Evolutionary conservation across 1,140 invertebrate genomes (phyloP).

Genomic region (Papilio dardanus): DNA sequence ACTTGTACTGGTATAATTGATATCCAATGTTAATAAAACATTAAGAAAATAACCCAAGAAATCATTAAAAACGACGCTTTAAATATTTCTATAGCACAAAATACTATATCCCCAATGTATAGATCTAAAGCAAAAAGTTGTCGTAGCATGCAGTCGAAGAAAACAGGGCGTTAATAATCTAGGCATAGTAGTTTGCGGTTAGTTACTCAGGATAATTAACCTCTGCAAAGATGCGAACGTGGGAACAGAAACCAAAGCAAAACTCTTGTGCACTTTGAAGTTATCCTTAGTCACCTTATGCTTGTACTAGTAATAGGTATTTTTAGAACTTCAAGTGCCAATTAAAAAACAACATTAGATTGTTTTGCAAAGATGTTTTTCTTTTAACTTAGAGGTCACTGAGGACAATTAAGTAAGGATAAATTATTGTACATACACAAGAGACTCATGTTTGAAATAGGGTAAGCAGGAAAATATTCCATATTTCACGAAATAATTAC

Average conservation of each 20-base stretch:
- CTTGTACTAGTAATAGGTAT: not conserved
- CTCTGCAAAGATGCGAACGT: conserved; percentile 46
- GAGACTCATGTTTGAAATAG: too few relatives aligned
- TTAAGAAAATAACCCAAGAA: too few relatives aligned
- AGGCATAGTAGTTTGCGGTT: conserved; percentile 48
- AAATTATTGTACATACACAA: too few relatives aligned
- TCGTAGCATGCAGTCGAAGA: conserved; percentile 42
- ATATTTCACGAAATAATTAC: not conserved
- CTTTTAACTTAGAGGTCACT: not conserved
- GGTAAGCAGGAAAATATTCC: not conserved
- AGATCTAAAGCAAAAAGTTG: conserved; percentile 44
- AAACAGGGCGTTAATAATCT: conserved; percentile 51
- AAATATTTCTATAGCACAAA: conserved; percentile 41
- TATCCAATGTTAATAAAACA: not conserved
- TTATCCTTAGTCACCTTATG: not conserved
- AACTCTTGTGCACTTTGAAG: conserved; percentile 11
- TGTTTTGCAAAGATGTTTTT: not conserved
- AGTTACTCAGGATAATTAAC: conserved; percentile 58
- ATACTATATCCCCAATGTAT: conserved; percentile 43
- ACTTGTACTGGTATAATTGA: too few relatives aligned
- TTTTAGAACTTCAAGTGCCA: not conserved
- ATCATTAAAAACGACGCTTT: not conserved
- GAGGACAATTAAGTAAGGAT: not conserved
- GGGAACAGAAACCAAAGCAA: conserved; percentile 38
- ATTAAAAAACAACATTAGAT: not conserved